Evolutionary conservation across 2,113 vertebrate species (phyloP), one percentile per base, ranked within the genome.

Genomic region (Peromyscus californicus): DNA sequence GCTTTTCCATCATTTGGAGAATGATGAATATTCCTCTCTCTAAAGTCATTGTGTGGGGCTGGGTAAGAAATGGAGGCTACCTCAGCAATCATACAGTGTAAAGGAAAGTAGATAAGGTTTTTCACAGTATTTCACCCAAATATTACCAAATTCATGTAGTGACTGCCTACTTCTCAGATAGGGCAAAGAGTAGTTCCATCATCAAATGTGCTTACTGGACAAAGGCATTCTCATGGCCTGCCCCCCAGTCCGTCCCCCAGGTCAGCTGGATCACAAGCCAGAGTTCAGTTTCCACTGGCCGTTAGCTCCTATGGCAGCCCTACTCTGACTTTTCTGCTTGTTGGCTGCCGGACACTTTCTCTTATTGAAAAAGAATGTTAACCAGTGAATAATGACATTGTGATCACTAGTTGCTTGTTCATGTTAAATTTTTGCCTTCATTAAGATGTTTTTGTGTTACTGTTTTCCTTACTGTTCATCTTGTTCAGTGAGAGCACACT

Each of bases 11-110:
- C 54, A 88, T 95, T 89, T 94, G 48, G 67, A 94, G 89, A 83
- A 42, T 91, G 78, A 69, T 93, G 94, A 96, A 91, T 97, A 91
- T 29, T 88, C 16, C 36, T 78, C 65, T 87, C 26, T 88, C 39
- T 65, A 74, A 65, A 90, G 9, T 61, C 26, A 26, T 67, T 91
- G 65, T n/a, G 21, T 84, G 29, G 54, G 42, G 19, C 26, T 87
- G 12, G 4, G 7, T 3, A 70, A 92, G 63, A 85, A 92, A n/a
- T 85, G 36, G n/a, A 51, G 31, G 45, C 61, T 90, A 31, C 59
- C 59, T 92, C 90, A 65, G 69, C 78, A 80, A 80, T 85, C 91
- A 85, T 36, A 45, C 2, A 90, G 63, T 85, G 33, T 61, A 69
- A 94, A 72, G 84, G 70, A 86, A 96, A 65, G 74, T 78, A 82